Conservation (phyloP, 2,888 invertebrate species). For the Drosophila colorata region DNA sequence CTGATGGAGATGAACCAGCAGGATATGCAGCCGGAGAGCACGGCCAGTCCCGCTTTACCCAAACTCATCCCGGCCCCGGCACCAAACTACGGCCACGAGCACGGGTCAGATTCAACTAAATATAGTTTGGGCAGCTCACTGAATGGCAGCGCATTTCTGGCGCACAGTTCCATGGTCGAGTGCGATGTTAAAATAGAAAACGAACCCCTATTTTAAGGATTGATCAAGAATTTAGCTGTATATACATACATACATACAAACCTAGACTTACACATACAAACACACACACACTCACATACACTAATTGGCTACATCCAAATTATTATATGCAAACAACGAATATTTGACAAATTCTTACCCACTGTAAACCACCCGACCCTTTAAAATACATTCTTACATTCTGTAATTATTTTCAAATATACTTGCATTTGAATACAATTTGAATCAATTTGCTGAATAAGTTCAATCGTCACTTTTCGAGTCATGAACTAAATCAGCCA, state of each 20-base stretch:
- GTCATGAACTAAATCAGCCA: not conserved
- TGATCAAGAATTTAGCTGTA: constrained; percentile 12
- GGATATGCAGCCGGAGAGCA: constrained; percentile 24
- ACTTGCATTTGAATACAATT: constrained; percentile 1
- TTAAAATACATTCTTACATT: not conserved
- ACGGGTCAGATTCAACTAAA: constrained; percentile 13
- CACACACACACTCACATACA: not conserved
- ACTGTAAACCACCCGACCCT: not conserved
- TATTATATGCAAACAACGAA: not conserved
- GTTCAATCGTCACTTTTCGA: not conserved
- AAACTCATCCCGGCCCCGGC: constrained; percentile 34
- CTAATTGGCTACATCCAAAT: constrained; percentile 22
- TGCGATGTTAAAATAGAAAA: constrained; percentile 73
- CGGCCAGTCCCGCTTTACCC: constrained; percentile 9
- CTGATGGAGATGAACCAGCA: constrained; percentile 62
- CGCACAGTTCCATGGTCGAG: constrained; percentile 56
- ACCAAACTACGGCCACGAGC: not conserved
- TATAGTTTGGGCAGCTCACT: constrained; percentile 1
- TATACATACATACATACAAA: not conserved
- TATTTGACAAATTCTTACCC: not conserved
- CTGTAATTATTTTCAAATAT: constrained; percentile 6
- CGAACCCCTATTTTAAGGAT: constrained; percentile 46
- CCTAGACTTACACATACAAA: constrained; percentile 3
- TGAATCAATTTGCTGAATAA: not conserved
- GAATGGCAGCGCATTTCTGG: constrained; percentile 18